phyloP scores from a whole-genome alignment of 2,888 invertebrate genomes.

The Laspeyria flexula region DNA sequence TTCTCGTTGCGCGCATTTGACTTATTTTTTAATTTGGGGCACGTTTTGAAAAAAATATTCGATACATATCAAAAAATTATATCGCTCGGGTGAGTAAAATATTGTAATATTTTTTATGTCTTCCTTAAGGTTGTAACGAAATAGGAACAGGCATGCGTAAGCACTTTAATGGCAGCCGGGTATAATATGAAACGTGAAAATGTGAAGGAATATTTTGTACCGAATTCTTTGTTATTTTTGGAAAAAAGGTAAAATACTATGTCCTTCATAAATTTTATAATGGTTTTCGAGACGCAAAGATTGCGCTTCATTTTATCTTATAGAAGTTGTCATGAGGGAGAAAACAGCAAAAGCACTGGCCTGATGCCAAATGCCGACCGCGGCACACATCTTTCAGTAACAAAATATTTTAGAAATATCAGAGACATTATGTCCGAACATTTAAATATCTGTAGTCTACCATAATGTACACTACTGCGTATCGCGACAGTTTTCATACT shows the following conservation, averaged over 20 bases:
- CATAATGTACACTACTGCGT: conserved; percentile 22
- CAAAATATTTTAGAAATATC: conserved; percentile 77
- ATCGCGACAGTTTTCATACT: conserved; percentile 20
- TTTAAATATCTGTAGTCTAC: conserved; percentile 34
- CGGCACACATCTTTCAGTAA: conserved; percentile 73
- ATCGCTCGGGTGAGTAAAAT: conserved; percentile 37
- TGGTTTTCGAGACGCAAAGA: conserved; percentile 50
- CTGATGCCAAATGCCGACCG: conserved; percentile 75
- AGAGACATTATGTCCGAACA: conserved; percentile 51
- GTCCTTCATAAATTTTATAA: conserved; percentile 39
- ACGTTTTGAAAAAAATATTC: conserved; percentile 22
- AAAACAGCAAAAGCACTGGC: conserved; percentile 80
- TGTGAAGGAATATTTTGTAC: conserved; percentile 11
- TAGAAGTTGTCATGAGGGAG: conserved; percentile 74
- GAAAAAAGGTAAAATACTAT: conserved; percentile 10
- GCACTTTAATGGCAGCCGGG: conserved; percentile 46
- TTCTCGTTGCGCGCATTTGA: conserved; percentile 32
- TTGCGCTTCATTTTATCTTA: conserved; percentile 67
- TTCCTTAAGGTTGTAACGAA: conserved; percentile 28
- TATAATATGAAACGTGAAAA: conserved; percentile 25
- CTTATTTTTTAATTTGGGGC: conserved; percentile 36
- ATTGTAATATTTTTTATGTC: conserved; percentile 23
- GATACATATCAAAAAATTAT: conserved; percentile 20
- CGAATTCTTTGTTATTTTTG: conserved; percentile 15
- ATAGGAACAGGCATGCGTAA: conserved; percentile 51